A percentile compares a stretch with the other conserved stretches of the same genome.
phyloP scores from a whole-genome alignment of 2,113 vertebrate genomes.

The Trogon surrucura region DNA sequence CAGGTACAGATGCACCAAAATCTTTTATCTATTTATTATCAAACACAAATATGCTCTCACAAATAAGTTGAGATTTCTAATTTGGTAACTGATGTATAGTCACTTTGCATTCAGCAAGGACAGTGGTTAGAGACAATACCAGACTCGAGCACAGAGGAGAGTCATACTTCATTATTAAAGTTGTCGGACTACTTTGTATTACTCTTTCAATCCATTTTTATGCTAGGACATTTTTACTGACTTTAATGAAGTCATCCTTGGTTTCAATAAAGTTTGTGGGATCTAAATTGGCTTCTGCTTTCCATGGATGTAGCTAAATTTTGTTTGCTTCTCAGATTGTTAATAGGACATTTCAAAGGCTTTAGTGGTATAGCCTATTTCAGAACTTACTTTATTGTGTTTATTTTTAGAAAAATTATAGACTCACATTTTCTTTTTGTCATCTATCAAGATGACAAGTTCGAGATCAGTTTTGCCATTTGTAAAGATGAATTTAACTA shows the following conservation, averaged over 20 bases:
- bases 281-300: not conserved
- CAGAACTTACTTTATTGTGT: not conserved
- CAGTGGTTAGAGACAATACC: not conserved
- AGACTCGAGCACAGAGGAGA: not conserved
- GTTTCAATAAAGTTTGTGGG: not conserved
- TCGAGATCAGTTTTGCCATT: not conserved
- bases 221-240: not conserved
- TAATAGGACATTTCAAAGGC: not conserved
- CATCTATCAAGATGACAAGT: not conserved
- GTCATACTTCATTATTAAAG: not conserved
- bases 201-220: not conserved
- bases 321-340: not conserved
- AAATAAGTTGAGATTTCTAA: not conserved
- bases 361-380: not conserved
- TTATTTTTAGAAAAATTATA: not conserved
- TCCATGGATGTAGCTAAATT: not conserved
- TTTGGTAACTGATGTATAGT: not conserved
- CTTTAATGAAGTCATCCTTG: not conserved
- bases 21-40: not conserved
- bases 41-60: not conserved
- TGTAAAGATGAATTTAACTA: not conserved
- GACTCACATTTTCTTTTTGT: not conserved
- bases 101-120: not conserved
- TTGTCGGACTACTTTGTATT: not conserved
- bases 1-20: not conserved